These are phyloP conservation scores for Hiodon alosoides DNA, from an alignment of 2,113 vertebrate species.

Conservation along the genomic window DNA sequence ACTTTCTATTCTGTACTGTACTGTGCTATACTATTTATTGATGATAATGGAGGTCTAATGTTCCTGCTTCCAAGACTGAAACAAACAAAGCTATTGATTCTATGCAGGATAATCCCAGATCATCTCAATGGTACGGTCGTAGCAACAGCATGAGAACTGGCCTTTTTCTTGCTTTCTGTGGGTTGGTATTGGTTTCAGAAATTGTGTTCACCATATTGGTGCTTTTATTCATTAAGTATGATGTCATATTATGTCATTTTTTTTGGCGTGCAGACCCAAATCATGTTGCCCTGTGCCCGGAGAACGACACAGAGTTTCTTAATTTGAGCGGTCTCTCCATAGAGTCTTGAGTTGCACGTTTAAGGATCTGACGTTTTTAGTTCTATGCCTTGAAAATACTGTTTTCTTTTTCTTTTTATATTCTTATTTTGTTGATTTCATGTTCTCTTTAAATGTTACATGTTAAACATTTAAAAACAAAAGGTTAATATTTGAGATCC, in stretches of 20 bases:
- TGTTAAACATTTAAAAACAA: too few species aligned
- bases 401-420: slow-evolving; percentile 1
- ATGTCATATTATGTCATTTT: slow-evolving; percentile 36
- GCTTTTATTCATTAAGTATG: slow-evolving; percentile 46
- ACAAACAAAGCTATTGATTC: not conserved
- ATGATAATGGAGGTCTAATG: not conserved
- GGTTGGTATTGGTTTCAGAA: slow-evolving; percentile 35
- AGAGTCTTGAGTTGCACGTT: too few species aligned
- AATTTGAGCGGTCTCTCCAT: too few species aligned
- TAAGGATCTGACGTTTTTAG: not conserved
- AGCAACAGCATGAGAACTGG: not conserved
- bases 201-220: slow-evolving; percentile 67
- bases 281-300: not conserved
- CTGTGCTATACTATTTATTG: not conserved
- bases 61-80: not conserved
- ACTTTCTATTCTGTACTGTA: too few species aligned
- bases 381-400: not conserved
- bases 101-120: not conserved
- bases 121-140: too few species aligned
- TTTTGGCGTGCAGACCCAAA: slow-evolving; percentile 20
- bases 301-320: not conserved
- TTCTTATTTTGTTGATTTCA: too few species aligned
- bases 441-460: too few species aligned
- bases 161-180: not conserved
- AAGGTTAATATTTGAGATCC: too few species aligned